A percentile compares a stretch with the other conserved stretches of the same genome.
These are phyloP conservation scores for Parapristionchus giblindavisi DNA, from an alignment of 2,888 invertebrate species.

Conservation along the genomic window DNA sequence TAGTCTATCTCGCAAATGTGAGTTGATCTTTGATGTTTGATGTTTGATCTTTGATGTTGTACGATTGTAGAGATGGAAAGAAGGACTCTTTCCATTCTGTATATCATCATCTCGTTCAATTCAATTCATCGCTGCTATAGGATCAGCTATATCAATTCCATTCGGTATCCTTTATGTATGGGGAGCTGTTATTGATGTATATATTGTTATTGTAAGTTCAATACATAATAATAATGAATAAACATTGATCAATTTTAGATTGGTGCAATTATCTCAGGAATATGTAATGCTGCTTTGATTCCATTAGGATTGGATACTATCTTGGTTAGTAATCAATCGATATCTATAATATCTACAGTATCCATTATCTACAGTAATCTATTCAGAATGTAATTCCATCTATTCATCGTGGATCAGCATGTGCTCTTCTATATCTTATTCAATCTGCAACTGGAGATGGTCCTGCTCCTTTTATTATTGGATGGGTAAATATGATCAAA, in stretches of 20 bases:
- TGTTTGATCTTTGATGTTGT: neutral
- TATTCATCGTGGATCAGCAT: constrained; percentile 10
- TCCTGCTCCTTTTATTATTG: constrained; percentile 18
- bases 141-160: neutral
- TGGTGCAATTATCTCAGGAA: neutral
- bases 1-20: neutral
- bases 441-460: constrained; percentile 2
- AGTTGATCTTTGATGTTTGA: neutral
- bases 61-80: constrained; percentile 3
- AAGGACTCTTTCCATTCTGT: constrained; percentile 18
- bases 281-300: constrained; percentile 13
- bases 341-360: neutral
- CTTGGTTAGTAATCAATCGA: neutral
- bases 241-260: neutral
- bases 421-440: constrained; percentile 13
- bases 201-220: neutral
- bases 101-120: constrained; percentile 2
- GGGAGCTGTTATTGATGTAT: neutral
- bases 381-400: constrained; percentile 4
- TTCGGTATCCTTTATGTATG: neutral
- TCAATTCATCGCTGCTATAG: neutral
- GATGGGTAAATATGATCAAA: neutral
- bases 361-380: too few species aligned
- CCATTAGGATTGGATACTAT: constrained; percentile 6
- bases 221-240: too few species aligned